Conservation (phyloP, 2,888 invertebrate genomes). For the Mayetiola destructor region DNA sequence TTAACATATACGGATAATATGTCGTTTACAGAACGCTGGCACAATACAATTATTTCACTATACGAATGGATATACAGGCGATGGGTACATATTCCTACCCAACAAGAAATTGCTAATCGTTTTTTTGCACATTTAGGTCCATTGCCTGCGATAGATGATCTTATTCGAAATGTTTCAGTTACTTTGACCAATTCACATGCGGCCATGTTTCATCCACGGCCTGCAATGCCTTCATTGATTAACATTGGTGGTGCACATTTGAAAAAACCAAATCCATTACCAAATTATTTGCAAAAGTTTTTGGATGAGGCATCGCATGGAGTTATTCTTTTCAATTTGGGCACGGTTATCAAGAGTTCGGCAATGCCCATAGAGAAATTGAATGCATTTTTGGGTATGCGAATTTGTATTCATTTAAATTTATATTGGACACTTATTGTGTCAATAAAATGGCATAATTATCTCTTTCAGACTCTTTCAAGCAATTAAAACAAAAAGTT, state of each 20-base stretch:
- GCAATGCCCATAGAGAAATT: slow-evolving; percentile 34
- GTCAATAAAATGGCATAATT: not conserved
- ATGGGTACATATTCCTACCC: not conserved
- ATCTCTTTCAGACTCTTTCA: slow-evolving; percentile 33
- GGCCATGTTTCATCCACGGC: slow-evolving; percentile 35
- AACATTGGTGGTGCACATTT: slow-evolving; percentile 32
- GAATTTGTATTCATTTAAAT: not conserved
- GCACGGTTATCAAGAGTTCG: slow-evolving; percentile 35
- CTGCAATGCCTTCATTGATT: slow-evolving; percentile 27
- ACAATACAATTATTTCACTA: slow-evolving; percentile 30
- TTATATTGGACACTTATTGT: not conserved
- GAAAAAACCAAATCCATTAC: slow-evolving; percentile 27
- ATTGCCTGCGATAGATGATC: slow-evolving; percentile 32
- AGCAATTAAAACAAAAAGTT: slow-evolving; percentile 35
- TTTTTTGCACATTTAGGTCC: slow-evolving; percentile 16
- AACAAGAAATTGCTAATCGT: not conserved
- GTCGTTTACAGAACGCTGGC: slow-evolving; percentile 31
- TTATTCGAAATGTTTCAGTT: slow-evolving; percentile 38
- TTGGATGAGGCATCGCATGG: slow-evolving; percentile 35
- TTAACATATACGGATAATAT: slow-evolving; percentile 32
- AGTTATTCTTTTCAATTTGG: slow-evolving; percentile 37
- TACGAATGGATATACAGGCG: slow-evolving; percentile 22
- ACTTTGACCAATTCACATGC: slow-evolving; percentile 40
- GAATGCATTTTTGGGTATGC: slow-evolving; percentile 19
- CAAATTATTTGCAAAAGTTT: slow-evolving; percentile 26